Percentiles rank a stretch among this genome's conserved stretches.
Conservation (phyloP, 2,888 invertebrate genomes). For the Gastracanthus pulcherrimus region DNA sequence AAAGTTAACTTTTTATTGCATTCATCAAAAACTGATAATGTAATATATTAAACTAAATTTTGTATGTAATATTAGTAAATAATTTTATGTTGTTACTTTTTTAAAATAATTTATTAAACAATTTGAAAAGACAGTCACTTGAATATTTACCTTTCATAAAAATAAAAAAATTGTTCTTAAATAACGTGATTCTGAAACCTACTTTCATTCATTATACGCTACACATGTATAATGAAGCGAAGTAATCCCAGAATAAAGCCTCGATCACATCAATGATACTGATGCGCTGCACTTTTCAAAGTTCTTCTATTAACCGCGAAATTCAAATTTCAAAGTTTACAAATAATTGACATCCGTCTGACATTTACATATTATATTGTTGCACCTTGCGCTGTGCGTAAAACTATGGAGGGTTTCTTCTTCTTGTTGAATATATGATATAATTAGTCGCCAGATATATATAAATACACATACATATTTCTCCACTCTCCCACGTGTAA, state of each 20-base stretch:
- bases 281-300: not conserved
- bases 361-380: not conserved
- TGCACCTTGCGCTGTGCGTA: not conserved
- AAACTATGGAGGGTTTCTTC: too few species aligned
- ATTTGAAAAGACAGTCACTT: too few species aligned
- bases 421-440: too few species aligned
- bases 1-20: too few species aligned
- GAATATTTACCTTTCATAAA: not conserved
- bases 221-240: not conserved
- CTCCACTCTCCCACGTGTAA: constrained; percentile 42
- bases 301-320: not conserved
- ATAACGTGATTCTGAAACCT: constrained; percentile 7
- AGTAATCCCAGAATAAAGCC: not conserved
- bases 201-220: constrained; percentile 38
- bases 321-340: not conserved
- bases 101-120: too few species aligned
- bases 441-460: too few species aligned
- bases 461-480: constrained; percentile 9
- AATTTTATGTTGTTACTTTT: too few species aligned
- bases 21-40: too few species aligned
- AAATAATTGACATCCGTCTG: not conserved
- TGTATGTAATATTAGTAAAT: too few species aligned
- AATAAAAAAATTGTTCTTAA: too few species aligned
- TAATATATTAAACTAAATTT: too few species aligned
- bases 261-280: not conserved